These are phyloP conservation scores for Paedocypris sp. DNA, from an alignment of 2,113 vertebrate species.

Conservation along the genomic window DNA sequence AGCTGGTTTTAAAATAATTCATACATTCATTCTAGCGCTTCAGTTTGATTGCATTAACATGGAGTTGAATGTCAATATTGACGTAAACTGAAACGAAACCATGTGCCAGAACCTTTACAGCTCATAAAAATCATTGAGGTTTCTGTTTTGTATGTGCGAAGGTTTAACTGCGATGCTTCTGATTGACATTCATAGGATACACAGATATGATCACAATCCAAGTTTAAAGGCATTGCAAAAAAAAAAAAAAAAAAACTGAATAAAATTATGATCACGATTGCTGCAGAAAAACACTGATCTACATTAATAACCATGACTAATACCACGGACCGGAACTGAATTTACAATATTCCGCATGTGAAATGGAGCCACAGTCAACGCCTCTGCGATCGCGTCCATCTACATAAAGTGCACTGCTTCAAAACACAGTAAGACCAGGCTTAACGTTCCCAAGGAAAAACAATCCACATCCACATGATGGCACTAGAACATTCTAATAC, in stretches of 20 bases:
- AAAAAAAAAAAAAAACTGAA: too few relatives aligned
- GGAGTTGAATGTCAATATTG: conserved; percentile 34
- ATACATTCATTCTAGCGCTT: conserved; percentile 69
- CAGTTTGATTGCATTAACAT: conserved; percentile 72
- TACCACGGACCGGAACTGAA: conserved; percentile 14
- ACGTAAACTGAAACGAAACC: conserved; percentile 15
- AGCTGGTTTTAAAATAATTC: conserved; percentile 52
- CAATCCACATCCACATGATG: conserved; percentile 18
- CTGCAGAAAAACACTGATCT: not conserved
- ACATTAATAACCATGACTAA: conserved; percentile 9
- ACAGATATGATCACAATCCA: conserved; percentile 12
- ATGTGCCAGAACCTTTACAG: conserved; percentile 12
- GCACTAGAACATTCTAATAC: conserved; percentile 24
- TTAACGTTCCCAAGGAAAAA: conserved; percentile 25
- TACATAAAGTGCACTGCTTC: conserved; percentile 31
- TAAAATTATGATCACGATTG: conserved; percentile 6
- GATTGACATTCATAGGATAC: conserved; percentile 19
- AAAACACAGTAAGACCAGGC: conserved; percentile 25
- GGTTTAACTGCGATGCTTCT: not conserved
- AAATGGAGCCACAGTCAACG: not conserved
- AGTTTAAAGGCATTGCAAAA: conserved; percentile 5
- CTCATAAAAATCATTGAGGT: conserved; percentile 14
- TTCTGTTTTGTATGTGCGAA: conserved; percentile 8
- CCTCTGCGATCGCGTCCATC: not conserved
- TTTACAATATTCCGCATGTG: not conserved